These are phyloP conservation scores for Coranthus polyacanthus DNA, from an alignment of 2,797 vertebrate genomes.

Conservation along the genomic window DNA sequence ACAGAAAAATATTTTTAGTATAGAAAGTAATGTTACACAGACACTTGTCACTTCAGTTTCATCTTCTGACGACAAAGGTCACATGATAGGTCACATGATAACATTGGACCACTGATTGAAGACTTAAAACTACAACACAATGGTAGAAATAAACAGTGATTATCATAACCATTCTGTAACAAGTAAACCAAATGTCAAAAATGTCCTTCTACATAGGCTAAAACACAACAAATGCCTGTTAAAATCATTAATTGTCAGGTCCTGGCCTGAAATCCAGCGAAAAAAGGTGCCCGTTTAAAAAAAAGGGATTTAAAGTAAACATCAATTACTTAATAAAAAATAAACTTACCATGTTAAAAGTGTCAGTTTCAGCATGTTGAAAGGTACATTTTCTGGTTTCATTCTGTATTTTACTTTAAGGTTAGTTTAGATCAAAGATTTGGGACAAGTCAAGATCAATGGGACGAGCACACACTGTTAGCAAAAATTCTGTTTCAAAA, in stretches of 20 bases:
- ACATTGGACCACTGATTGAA: constrained; percentile 63
- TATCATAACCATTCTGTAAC: background rate
- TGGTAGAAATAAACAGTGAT: background rate
- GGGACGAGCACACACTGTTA: too few species aligned
- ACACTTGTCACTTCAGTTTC: constrained; percentile 68
- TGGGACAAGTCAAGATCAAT: constrained; percentile 2
- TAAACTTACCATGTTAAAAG: background rate
- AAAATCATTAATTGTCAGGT: background rate
- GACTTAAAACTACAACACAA: constrained; percentile 34
- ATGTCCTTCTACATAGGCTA: too few species aligned
- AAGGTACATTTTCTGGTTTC: background rate
- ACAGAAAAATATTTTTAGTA: constrained; percentile 35
- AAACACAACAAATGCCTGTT: background rate
- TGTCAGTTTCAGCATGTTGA: background rate
- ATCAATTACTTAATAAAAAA: background rate
- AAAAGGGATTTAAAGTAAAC: background rate
- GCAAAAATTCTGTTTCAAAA: background rate
- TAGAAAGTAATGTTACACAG: constrained; percentile 55
- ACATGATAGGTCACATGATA: constrained; percentile 82
- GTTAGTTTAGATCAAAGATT: constrained; percentile 27
- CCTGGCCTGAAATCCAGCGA: background rate
- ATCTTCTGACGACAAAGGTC: constrained; percentile 68
- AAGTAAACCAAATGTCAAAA: background rate
- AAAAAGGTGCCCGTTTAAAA: too few species aligned
- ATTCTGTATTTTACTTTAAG: background rate